phyloP scores from a whole-genome alignment of 2,888 invertebrate genomes.

The Oxyteleia sp. region DNA sequence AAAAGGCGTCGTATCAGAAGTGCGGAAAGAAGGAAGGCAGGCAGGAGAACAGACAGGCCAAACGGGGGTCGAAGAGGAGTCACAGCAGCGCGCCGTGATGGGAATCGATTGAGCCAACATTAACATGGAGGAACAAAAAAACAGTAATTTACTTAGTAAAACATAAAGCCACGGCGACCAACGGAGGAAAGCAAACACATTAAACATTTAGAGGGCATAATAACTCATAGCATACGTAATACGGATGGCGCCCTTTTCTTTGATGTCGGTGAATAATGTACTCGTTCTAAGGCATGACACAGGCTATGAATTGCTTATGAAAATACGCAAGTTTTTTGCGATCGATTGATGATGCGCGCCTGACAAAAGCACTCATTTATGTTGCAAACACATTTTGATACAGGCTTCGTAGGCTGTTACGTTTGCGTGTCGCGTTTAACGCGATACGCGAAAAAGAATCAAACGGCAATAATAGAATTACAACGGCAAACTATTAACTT shows the following conservation, averaged over 20 bases:
- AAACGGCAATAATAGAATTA: conserved; percentile 36
- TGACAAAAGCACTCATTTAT: conserved; percentile 68
- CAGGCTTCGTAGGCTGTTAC: conserved; percentile 34
- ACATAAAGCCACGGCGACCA: conserved; percentile 86
- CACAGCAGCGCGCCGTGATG: conserved; percentile 77
- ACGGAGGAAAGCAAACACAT: conserved; percentile 88
- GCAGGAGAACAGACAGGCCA: conserved; percentile 60
- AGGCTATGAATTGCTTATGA: conserved; percentile 76
- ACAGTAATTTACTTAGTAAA: conserved; percentile 88
- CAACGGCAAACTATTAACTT: conserved; percentile 8
- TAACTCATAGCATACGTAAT: conserved; percentile 87
- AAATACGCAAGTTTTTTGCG: conserved; percentile 73
- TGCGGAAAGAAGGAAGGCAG: conserved; percentile 60
- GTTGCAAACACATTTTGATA: conserved; percentile 67
- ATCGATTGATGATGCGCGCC: conserved; percentile 71
- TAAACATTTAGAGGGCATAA: conserved; percentile 88
- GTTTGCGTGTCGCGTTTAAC: conserved; percentile 26
- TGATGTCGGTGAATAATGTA: conserved; percentile 87
- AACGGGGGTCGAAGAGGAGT: conserved; percentile 68
- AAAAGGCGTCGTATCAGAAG: conserved; percentile 47
- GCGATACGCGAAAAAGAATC: conserved; percentile 41
- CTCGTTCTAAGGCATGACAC: conserved; percentile 84
- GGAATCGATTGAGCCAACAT: conserved; percentile 87
- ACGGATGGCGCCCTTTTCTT: conserved; percentile 86
- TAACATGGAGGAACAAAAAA: conserved; percentile 83